Percentiles rank a stretch among this genome's conserved stretches.
Conservation (phyloP, 1,140 invertebrate genomes). For the Diabrotica virgifera region DNA sequence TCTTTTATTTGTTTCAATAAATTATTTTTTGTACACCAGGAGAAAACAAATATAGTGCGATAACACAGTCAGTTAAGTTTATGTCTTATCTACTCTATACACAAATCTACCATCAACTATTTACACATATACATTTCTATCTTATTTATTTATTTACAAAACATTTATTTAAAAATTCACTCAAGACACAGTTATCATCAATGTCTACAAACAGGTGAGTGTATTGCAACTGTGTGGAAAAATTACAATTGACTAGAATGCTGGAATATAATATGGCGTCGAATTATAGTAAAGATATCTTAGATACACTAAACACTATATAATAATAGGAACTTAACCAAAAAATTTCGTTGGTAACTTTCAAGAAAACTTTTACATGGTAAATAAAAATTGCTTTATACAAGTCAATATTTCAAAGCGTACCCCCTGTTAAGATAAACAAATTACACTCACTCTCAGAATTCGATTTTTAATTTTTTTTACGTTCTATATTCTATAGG, state of each 20-base stretch:
- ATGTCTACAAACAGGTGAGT: neutral
- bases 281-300: too few relatives aligned
- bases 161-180: conserved; percentile 17
- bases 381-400: too few relatives aligned
- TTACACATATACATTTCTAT: conserved; percentile 21
- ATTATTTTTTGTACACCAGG: conserved; percentile 27
- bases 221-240: neutral
- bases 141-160: conserved; percentile 17
- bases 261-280: neutral
- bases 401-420: too few relatives aligned
- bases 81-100: conserved; percentile 26
- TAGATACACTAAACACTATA: too few relatives aligned
- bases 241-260: conserved; percentile 18
- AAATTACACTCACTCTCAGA: too few relatives aligned
- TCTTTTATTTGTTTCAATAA: conserved; percentile 32
- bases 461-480: too few relatives aligned
- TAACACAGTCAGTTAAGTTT: conserved; percentile 18
- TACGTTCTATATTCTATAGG: too few relatives aligned
- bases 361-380: too few relatives aligned
- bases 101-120: conserved; percentile 19
- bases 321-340: too few relatives aligned
- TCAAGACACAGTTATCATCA: neutral
- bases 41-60: conserved; percentile 26
- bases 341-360: too few relatives aligned
- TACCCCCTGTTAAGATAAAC: too few relatives aligned